These are phyloP conservation scores for Platycheirus rosarum DNA, from an alignment of 2,888 invertebrate species.

Conservation along the genomic window DNA sequence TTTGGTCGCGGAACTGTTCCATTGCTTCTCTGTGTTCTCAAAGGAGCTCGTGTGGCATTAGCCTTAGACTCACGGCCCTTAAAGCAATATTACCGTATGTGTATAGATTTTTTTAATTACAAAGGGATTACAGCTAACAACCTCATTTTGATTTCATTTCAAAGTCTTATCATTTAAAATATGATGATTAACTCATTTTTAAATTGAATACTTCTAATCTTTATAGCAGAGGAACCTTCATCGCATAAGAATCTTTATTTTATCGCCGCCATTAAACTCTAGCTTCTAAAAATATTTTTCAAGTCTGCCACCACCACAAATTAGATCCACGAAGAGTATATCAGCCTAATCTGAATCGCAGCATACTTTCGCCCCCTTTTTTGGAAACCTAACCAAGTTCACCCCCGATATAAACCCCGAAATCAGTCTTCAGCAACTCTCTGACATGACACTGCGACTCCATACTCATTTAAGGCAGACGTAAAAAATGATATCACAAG, in stretches of 20 bases:
- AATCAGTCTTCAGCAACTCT: slow-evolving; percentile 57
- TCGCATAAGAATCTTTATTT: slow-evolving; percentile 9
- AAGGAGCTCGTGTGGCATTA: no score
- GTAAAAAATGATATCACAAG: slow-evolving; percentile 50
- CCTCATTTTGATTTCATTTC: no score
- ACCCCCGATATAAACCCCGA: slow-evolving; percentile 19
- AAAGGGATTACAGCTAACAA: no score
- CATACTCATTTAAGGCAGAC: slow-evolving; percentile 5
- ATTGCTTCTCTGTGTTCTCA: no score
- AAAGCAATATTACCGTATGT: no score
- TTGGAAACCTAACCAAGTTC: slow-evolving; percentile 35
- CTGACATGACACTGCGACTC: slow-evolving; percentile 10
- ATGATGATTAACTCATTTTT: no score
- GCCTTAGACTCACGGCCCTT: no score
- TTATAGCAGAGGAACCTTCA: no score
- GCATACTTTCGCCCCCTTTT: slow-evolving; percentile 32
- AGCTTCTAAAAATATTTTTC: slow-evolving; percentile 15
- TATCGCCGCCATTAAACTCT: slow-evolving; percentile 23
- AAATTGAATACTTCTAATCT: no score
- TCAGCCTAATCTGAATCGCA: slow-evolving; percentile 23
- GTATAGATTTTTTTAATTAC: no score
- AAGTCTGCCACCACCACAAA: slow-evolving; percentile 4
- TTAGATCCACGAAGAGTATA: slow-evolving; percentile 17
- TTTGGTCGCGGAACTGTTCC: no score
- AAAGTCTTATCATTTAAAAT: no score